Evolutionary conservation across 2,113 vertebrate genomes (phyloP).

Genomic region (Paradoxurus hermaphroditus): DNA sequence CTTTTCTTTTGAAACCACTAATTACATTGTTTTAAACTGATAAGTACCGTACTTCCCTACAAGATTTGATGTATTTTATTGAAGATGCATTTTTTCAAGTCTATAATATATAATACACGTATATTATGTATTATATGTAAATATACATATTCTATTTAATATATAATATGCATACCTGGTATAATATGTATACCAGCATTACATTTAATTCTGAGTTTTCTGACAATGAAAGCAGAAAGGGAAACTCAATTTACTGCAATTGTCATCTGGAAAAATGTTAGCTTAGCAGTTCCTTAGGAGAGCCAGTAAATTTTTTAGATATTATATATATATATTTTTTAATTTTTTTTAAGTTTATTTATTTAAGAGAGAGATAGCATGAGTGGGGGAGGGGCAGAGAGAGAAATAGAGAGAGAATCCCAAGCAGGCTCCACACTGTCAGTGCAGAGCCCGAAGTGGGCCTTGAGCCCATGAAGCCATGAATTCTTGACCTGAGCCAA

Average conservation of each 20-base stretch:
- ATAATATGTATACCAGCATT: background rate
- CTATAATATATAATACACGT: background rate
- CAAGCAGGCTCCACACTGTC: too few relatives aligned
- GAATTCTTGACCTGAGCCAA: too few relatives aligned
- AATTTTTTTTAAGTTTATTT: too few relatives aligned
- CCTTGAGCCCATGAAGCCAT: too few relatives aligned
- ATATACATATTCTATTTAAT: background rate
- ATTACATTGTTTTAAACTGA: constrained; percentile 32
- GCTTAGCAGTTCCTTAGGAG: background rate
- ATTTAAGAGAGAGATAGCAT: too few relatives aligned
- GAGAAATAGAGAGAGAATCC: too few relatives aligned
- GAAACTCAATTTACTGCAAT: background rate
- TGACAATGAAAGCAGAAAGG: background rate
- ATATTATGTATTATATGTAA: background rate
- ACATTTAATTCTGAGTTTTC: background rate
- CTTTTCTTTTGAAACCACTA: background rate
- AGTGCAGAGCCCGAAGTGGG: too few relatives aligned
- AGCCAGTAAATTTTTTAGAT: background rate
- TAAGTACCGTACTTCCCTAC: background rate
- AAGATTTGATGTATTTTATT: background rate
- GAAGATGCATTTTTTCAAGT: background rate
- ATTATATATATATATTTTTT: background rate
- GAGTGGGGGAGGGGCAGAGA: too few relatives aligned
- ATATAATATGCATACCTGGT: background rate
- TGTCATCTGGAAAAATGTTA: background rate